phyloP scores from a whole-genome alignment of 2,797 vertebrate species.

The Miichthys miiuy region DNA sequence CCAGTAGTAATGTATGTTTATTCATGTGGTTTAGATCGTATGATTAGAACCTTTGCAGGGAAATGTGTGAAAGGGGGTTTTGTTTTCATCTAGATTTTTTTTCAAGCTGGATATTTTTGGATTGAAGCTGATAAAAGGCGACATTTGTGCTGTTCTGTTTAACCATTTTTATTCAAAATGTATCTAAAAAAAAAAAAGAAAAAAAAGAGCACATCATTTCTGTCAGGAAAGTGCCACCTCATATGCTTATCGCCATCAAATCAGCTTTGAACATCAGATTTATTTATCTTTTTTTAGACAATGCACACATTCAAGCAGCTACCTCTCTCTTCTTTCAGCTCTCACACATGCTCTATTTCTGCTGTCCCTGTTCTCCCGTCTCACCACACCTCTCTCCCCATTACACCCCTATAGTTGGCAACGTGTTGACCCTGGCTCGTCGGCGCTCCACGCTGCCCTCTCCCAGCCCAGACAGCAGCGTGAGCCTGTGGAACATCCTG shows the following conservation, averaged over 20 bases:
- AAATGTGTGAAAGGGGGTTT: not conserved
- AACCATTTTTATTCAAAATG: not conserved
- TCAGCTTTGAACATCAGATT: not conserved
- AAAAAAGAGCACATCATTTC: not conserved
- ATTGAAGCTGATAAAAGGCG: not conserved
- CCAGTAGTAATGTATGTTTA: too few relatives aligned
- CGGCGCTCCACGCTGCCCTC: conserved; percentile 87
- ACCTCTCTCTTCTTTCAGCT: not conserved
- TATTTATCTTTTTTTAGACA: not conserved
- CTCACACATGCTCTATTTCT: not conserved
- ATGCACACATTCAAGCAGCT: not conserved
- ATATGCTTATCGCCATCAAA: not conserved
- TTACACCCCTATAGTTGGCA: conserved; percentile 60
- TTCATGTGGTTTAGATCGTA: not conserved
- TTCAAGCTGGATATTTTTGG: not conserved
- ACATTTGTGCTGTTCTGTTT: not conserved
- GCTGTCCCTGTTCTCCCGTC: not conserved
- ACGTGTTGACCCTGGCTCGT: conserved; percentile 34
- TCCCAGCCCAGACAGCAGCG: conserved; percentile 87
- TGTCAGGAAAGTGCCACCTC: not conserved
- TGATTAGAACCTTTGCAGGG: not conserved
- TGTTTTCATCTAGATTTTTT: not conserved
- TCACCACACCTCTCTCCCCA: not conserved
- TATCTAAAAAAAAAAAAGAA: not conserved
- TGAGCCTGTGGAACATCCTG: conserved; percentile 97